Conservation (phyloP, 2,888 invertebrate species). For the Neocrepidodera transversa region DNA sequence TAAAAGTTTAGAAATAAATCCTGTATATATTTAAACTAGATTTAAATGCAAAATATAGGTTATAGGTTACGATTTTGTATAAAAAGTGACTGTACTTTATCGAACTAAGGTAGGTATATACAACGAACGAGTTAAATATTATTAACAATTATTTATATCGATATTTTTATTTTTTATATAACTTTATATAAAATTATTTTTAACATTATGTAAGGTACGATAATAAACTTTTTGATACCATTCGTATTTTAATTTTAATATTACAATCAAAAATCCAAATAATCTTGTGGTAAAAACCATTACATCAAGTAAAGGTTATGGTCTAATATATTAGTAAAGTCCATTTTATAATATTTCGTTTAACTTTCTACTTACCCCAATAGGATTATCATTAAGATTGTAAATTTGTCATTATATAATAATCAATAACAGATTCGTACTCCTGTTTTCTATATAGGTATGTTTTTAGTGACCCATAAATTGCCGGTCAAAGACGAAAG, state of each 20-base stretch:
- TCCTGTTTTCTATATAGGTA: too few species aligned
- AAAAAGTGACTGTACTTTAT: slow-evolving; percentile 22
- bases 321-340: too few species aligned
- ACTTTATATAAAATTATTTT: slow-evolving; percentile 20
- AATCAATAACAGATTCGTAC: too few species aligned
- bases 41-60: not conserved
- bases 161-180: slow-evolving; percentile 19
- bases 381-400: too few species aligned
- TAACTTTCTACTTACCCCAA: too few species aligned
- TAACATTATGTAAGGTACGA: slow-evolving; percentile 13
- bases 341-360: too few species aligned
- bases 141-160: slow-evolving; percentile 26
- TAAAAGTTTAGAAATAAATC: slow-evolving; percentile 5
- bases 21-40: slow-evolving; percentile 14
- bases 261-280: too few species aligned
- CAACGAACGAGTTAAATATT: slow-evolving; percentile 21
- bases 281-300: too few species aligned
- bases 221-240: slow-evolving; percentile 3
- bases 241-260: not conserved
- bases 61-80: slow-evolving; percentile 7
- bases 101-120: slow-evolving; percentile 19
- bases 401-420: too few species aligned
- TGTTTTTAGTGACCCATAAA: too few species aligned
- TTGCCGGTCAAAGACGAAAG: too few species aligned
- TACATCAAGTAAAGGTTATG: too few species aligned